Evolutionary conservation across 2,888 invertebrate genomes (phyloP).

Genomic region (Abrostola tripartita): DNA sequence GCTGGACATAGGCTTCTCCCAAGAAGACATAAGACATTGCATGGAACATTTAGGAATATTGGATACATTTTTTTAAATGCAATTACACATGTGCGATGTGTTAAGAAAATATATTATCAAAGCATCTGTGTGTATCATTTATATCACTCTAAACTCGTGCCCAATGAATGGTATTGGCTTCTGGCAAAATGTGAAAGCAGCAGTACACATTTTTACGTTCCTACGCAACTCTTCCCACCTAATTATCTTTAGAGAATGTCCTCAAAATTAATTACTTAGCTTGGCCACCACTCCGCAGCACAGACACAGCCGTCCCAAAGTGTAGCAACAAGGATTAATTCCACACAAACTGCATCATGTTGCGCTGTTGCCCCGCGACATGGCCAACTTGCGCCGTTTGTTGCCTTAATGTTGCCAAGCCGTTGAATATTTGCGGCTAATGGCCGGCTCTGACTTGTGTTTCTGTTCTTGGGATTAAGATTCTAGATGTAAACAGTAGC

Average conservation of each 20-base stretch:
- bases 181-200: no score
- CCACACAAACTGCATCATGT: slow-evolving; percentile 63
- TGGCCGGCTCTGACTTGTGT: slow-evolving; percentile 29
- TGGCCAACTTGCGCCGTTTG: slow-evolving; percentile 60
- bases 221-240: no score
- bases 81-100: no score
- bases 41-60: no score
- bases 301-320: slow-evolving; percentile 46
- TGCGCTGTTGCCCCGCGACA: slow-evolving; percentile 43
- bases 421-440: slow-evolving; percentile 49
- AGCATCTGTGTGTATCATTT: no score
- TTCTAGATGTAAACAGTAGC: slow-evolving; percentile 2
- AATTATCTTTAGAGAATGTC: not conserved
- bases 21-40: no score
- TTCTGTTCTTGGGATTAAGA: slow-evolving; percentile 28
- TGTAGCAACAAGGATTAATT: slow-evolving; percentile 72
- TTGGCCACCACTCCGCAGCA: slow-evolving; percentile 16
- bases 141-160: no score
- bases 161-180: no score
- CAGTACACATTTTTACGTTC: no score
- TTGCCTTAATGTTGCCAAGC: slow-evolving; percentile 46
- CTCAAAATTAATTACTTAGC: not conserved
- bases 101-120: no score
- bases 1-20: no score
- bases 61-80: no score